Evolutionary conservation across 30 jellyfish, hydroid and myxozoan species (phyloP).

Genomic region (Nemopilema nomurai): DNA sequence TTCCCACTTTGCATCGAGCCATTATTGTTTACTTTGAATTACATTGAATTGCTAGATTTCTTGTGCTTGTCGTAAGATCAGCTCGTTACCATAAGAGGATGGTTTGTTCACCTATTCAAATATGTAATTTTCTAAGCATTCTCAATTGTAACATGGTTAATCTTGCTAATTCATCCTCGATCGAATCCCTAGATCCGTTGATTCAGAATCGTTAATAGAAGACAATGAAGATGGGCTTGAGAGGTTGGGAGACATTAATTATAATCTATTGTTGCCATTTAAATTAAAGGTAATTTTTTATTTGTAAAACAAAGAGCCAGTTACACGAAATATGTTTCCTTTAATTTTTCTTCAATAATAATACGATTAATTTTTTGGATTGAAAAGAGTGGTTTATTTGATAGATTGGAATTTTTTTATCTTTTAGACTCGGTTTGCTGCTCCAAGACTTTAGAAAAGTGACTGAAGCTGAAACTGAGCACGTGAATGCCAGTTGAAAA

Average conservation of each 20-base stretch:
- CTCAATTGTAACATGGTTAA: no score
- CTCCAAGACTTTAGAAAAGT: not conserved
- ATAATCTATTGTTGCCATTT: no score
- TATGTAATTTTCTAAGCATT: no score
- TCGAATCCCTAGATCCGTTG: slow-evolving; percentile 4
- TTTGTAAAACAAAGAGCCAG: no score
- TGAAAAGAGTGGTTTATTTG: not conserved
- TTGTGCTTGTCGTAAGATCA: no score
- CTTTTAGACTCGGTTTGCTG: not conserved
- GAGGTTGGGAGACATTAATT: not conserved
- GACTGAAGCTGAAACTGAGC: not conserved
- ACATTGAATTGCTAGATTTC: not conserved
- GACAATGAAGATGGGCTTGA: slow-evolving; percentile 16
- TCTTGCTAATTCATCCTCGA: not conserved
- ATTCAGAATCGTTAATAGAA: slow-evolving; percentile 10
- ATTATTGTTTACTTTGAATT: not conserved
- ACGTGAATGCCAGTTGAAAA: not conserved
- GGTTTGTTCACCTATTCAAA: no score
- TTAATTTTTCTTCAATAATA: no score
- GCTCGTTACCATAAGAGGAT: no score
- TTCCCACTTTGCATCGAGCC: not conserved
- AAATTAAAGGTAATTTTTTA: no score
- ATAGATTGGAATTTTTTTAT: not conserved
- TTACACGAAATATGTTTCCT: no score
- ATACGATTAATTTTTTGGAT: no score